Evolutionary conservation across 2,113 vertebrate genomes (phyloP), one percentile per base, ranked within the genome.

Genomic region (Gymnogyps californianus): DNA sequence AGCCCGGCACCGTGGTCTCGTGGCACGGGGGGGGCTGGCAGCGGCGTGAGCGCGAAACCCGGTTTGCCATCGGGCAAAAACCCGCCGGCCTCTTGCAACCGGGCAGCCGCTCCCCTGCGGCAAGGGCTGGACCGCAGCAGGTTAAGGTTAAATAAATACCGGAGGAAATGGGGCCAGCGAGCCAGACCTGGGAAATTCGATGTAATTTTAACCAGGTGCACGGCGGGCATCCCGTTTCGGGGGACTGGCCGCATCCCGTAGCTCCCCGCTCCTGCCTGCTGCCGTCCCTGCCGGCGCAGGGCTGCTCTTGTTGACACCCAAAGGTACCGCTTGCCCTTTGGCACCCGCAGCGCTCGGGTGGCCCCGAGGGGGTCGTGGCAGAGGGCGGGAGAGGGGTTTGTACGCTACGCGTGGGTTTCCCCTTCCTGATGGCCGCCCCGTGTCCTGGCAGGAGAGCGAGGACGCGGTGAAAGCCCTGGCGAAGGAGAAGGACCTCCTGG

Each of bases 401-500:
- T 14, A 13, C n/a, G n/a, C n/a, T n/a, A n/a, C 7, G 3, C 2
- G 0, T n/a, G 36, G 28, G 11, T 42, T 62, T 75, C 54, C 52
- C 57, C 28, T 46, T 49, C 25, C 83, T 59, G 19, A 80, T 3
- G 57, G 25, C 26, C 29, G 0, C 42, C 16, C 47, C 1, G 0
- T 44, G 34, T 77, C 44, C 67, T 3, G 1, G 1, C 97, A 99
- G 99, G 99, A 99, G 98, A 99, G 99, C 31, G 99, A 99, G 97
- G 99, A 99, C 0, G 99, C 99, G 0, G 99, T 99, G 94, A 99
- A 99, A 95, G 99, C 98, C 2, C 98, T 99, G 96, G 99, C 99
- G 0, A 99, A 99, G 97, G 99, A 99, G 97, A 99, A 99, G 95
- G 99, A 99, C 81, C 97, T 99, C 46, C 98, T 99, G 97, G 99